Evolutionary conservation across 2,888 invertebrate genomes (phyloP).

Genomic region (Agriopis aurantiaria): DNA sequence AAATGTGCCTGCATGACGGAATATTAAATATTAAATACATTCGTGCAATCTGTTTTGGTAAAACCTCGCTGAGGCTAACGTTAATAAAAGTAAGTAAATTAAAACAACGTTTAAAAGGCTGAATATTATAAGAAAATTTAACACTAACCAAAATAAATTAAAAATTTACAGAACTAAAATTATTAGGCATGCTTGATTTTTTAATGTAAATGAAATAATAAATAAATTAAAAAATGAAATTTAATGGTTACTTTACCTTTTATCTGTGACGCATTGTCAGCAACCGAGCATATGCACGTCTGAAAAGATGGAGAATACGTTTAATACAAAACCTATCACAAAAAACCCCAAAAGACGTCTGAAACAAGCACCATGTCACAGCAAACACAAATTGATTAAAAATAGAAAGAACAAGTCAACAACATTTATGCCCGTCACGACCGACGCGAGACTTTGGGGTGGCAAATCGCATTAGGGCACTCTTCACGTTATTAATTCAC

Average conservation of each 20-base stretch:
- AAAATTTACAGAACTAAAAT: too few relatives aligned
- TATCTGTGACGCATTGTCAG: background rate
- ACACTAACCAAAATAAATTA: too few relatives aligned
- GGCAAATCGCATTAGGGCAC: constrained; percentile 70
- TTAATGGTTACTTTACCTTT: background rate
- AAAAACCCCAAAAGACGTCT: constrained; percentile 2
- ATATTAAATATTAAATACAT: too few relatives aligned
- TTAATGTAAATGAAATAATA: background rate
- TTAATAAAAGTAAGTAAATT: too few relatives aligned
- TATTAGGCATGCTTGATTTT: too few relatives aligned
- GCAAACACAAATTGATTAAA: constrained; percentile 69
- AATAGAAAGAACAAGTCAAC: constrained; percentile 80
- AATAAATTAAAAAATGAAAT: background rate
- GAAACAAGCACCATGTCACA: constrained; percentile 54
- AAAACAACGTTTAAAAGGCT: too few relatives aligned
- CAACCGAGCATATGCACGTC: constrained; percentile 1
- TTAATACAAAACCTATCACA: constrained; percentile 40
- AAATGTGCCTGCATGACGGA: too few relatives aligned
- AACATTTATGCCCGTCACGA: constrained; percentile 76
- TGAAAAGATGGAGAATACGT: constrained; percentile 12
- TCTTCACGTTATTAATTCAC: constrained; percentile 73
- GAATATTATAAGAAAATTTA: too few relatives aligned
- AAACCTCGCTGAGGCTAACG: too few relatives aligned
- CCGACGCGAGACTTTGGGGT: constrained; percentile 59
- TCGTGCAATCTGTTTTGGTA: too few relatives aligned